These are phyloP conservation scores for Campoplex capitator DNA, from an alignment of 2,888 invertebrate genomes.

Conservation along the genomic window DNA sequence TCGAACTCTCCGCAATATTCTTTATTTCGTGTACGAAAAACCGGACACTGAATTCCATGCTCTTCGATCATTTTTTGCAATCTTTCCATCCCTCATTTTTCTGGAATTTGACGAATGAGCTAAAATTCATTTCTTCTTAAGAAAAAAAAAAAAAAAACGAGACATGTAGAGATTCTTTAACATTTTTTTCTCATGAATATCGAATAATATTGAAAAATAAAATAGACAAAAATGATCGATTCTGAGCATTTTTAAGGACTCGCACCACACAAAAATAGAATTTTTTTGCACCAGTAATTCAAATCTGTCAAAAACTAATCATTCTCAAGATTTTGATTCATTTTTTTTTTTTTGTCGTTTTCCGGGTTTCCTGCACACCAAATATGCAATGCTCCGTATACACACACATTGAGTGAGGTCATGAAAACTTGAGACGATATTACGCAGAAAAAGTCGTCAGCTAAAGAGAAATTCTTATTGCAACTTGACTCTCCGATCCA, in stretches of 20 bases:
- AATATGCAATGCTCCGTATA: constrained; percentile 2
- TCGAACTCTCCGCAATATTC: constrained; percentile 28
- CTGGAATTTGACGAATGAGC: neutral
- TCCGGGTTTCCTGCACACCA: neutral
- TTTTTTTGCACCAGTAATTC: neutral
- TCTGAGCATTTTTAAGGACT: neutral
- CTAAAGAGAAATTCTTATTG: constrained; percentile 18
- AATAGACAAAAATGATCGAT: neutral
- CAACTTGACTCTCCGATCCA: constrained; percentile 32
- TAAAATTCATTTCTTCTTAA: neutral
- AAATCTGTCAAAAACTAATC: neutral
- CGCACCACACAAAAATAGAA: neutral
- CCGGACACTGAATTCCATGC: constrained; percentile 59
- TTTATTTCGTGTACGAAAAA: constrained; percentile 40
- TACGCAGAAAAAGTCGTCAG: constrained; percentile 12
- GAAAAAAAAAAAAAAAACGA: neutral
- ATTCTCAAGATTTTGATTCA: neutral
- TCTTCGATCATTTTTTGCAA: constrained; percentile 42
- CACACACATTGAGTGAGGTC: constrained; percentile 28
- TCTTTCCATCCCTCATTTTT: neutral
- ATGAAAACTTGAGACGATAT: constrained; percentile 8
- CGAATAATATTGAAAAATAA: too few relatives aligned
- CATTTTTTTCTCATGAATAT: neutral
- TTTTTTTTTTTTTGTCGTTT: neutral
- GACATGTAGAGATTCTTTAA: neutral